Conservation (phyloP, 2,797 vertebrate genomes). For the Ambastaia sidthimunki region DNA sequence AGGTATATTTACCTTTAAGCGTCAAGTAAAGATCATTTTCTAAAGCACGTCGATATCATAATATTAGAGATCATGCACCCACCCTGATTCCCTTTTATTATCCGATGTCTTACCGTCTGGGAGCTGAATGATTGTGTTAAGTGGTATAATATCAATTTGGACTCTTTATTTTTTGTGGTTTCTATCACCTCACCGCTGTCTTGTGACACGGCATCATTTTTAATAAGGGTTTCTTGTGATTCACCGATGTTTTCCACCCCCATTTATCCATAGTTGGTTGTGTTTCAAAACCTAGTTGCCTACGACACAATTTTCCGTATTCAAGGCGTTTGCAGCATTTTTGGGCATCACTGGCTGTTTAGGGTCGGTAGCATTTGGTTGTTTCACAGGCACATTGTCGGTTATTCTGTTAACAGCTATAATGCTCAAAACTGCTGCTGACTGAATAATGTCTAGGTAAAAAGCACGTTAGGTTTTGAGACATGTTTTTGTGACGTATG, state of each 20-base stretch:
- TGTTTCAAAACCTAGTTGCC: slow-evolving; percentile 1
- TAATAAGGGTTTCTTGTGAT: slow-evolving; percentile 57
- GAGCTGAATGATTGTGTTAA: slow-evolving; percentile 98
- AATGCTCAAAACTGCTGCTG: not conserved
- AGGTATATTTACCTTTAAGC: slow-evolving; percentile 86
- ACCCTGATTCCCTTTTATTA: slow-evolving; percentile 1
- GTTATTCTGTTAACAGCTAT: not conserved
- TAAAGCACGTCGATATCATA: not conserved
- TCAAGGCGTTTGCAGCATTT: not conserved
- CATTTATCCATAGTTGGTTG: slow-evolving; percentile 70
- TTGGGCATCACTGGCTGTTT: not conserved
- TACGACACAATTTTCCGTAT: not conserved
- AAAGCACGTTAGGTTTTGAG: not conserved
- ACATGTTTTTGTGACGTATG: not conserved
- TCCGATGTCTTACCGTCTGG: slow-evolving; percentile 85
- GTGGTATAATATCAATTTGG: slow-evolving; percentile 89
- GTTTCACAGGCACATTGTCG: too few species aligned
- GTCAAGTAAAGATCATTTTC: slow-evolving; percentile 65
- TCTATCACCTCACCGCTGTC: slow-evolving; percentile 12
- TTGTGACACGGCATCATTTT: slow-evolving; percentile 18
- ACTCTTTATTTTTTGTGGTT: slow-evolving; percentile 54
- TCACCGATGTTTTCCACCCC: slow-evolving; percentile 68
- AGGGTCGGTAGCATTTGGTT: too few species aligned
- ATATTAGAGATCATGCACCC: slow-evolving; percentile 12
- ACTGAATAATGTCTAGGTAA: slow-evolving; percentile 7